phyloP scores from a whole-genome alignment of 2,797 vertebrate genomes.

The Rallus crepitans region DNA sequence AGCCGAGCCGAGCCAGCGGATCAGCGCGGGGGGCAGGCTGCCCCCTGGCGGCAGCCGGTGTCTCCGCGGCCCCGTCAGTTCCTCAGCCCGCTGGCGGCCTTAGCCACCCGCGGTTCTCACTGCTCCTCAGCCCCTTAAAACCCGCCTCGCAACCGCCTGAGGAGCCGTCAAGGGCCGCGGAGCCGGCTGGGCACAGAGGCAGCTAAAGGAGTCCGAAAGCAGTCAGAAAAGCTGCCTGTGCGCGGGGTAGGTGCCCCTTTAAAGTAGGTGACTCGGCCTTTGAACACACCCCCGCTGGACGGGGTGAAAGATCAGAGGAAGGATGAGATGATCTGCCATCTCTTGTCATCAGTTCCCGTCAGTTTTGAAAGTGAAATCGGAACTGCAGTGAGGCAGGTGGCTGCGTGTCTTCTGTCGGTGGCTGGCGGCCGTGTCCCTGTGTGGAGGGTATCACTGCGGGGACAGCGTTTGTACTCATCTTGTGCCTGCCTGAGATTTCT shows the following conservation, averaged over 20 bases:
- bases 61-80: too few species aligned
- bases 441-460: not conserved
- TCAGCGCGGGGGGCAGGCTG: not conserved
- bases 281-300: not conserved
- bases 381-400: not conserved
- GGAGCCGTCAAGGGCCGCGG: not conserved
- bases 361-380: conserved; percentile 9
- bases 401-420: not conserved
- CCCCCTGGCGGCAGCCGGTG: conserved; percentile 30
- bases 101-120: accelerated
- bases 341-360: not conserved
- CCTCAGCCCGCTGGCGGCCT: accelerated
- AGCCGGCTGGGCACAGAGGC: not conserved
- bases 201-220: not conserved
- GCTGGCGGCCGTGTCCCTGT: not conserved
- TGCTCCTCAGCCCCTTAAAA: accelerated
- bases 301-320: not conserved
- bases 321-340: not conserved
- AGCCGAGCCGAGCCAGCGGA: too few species aligned
- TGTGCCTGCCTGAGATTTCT: not conserved
- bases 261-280: not conserved
- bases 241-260: not conserved
- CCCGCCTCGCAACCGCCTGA: not conserved
- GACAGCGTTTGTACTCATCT: not conserved
- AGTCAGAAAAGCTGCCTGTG: accelerated